Conservation (phyloP, 2,888 invertebrate species). For the Hermaeophaga mercurialis region DNA sequence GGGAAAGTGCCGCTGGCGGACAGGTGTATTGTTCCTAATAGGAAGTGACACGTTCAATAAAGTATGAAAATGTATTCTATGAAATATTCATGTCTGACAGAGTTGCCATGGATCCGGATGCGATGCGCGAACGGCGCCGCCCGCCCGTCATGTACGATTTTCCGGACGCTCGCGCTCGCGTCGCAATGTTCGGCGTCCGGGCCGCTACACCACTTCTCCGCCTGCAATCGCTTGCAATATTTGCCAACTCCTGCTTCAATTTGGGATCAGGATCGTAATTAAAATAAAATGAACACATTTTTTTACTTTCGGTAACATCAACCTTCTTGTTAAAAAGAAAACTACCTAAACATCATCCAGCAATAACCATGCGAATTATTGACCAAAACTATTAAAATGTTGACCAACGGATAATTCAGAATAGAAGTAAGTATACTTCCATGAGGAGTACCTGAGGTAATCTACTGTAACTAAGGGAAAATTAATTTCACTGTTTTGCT, state of each 20-base stretch:
- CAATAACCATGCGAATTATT: too few relatives aligned
- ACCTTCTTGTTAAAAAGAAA: too few relatives aligned
- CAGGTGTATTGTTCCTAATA: conserved; percentile 60
- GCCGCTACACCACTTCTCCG: not conserved
- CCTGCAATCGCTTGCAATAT: conserved; percentile 53
- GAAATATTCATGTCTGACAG: conserved; percentile 60
- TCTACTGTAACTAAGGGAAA: too few relatives aligned
- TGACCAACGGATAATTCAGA: too few relatives aligned
- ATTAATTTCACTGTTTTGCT: too few relatives aligned
- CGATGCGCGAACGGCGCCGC: conserved; percentile 15
- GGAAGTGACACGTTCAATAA: conserved; percentile 61
- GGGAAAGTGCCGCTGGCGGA: conserved; percentile 38
- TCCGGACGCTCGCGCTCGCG: conserved; percentile 52
- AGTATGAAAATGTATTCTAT: conserved; percentile 61
- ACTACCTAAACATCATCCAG: too few relatives aligned
- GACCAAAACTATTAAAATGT: too few relatives aligned
- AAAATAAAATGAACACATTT: too few relatives aligned
- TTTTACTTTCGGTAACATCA: too few relatives aligned
- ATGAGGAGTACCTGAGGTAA: too few relatives aligned
- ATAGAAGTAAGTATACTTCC: too few relatives aligned
- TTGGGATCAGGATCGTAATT: not conserved
- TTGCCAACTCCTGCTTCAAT: conserved; percentile 31
- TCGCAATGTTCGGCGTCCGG: not conserved
- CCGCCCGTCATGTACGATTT: conserved; percentile 56
- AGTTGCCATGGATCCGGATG: conserved; percentile 58